Evolutionary conservation across 2,888 invertebrate genomes (phyloP).

Genomic region (Allacma fusca): DNA sequence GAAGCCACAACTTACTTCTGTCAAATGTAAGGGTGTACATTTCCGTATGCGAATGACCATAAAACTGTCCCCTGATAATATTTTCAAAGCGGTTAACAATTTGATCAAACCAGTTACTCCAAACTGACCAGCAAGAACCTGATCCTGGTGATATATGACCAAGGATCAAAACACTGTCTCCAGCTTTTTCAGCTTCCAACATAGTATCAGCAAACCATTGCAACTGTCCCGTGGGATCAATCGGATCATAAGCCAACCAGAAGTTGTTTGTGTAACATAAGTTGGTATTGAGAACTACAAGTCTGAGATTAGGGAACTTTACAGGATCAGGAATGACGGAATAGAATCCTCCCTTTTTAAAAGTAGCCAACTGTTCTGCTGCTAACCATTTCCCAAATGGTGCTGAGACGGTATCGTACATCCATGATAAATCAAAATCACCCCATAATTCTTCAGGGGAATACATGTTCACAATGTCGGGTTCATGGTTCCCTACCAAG

Average conservation of each 20-base stretch:
- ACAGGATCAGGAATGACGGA: slow-evolving; percentile 70
- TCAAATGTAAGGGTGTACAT: slow-evolving; percentile 77
- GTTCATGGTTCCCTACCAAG: slow-evolving; percentile 77
- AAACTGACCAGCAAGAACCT: slow-evolving; percentile 64
- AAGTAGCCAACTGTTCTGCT: slow-evolving; percentile 70
- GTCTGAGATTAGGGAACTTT: slow-evolving; percentile 70
- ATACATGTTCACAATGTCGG: slow-evolving; percentile 48
- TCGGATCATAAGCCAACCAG: slow-evolving; percentile 77
- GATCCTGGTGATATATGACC: slow-evolving; percentile 82
- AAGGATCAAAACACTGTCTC: slow-evolving; percentile 82
- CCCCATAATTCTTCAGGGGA: slow-evolving; percentile 48
- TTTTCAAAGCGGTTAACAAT: slow-evolving; percentile 55
- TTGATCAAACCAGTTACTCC: slow-evolving; percentile 51
- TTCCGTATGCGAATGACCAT: slow-evolving; percentile 82
- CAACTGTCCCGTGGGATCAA: slow-evolving; percentile 75
- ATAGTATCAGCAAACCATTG: slow-evolving; percentile 82
- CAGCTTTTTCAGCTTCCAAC: slow-evolving; percentile 74
- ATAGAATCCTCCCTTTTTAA: slow-evolving; percentile 79
- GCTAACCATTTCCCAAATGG: slow-evolving; percentile 66
- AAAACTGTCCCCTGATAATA: slow-evolving; percentile 71
- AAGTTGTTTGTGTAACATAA: slow-evolving; percentile 77
- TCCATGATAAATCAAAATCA: slow-evolving; percentile 68
- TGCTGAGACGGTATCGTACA: slow-evolving; percentile 76
- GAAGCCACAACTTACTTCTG: slow-evolving; percentile 42
- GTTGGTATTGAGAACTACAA: slow-evolving; percentile 83